These are phyloP conservation scores for Spodoptera litura DNA, from an alignment of 1,140 invertebrate species.

Conservation along the genomic window DNA sequence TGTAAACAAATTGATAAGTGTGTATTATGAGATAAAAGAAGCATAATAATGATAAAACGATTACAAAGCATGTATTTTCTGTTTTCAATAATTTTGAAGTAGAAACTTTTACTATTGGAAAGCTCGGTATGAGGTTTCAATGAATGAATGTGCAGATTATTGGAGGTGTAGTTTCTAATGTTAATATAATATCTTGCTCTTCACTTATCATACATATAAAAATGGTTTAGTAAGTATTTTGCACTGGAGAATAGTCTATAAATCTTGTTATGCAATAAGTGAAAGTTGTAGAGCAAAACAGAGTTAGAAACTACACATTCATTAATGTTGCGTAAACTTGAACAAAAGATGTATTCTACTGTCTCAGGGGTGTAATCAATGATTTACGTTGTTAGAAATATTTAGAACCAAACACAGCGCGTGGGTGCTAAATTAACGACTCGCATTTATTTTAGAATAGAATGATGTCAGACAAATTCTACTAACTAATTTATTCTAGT, in stretches of 20 bases:
- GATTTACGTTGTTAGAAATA: neutral
- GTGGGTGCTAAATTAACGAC: too few species aligned
- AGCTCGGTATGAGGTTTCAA: neutral
- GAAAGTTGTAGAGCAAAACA: slow-evolving; percentile 41
- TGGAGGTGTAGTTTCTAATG: slow-evolving; percentile 8
- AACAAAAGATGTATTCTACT: slow-evolving; percentile 36
- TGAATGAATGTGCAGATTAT: neutral
- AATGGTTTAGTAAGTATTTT: neutral
- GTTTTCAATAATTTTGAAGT: neutral
- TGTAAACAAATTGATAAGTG: too few species aligned
- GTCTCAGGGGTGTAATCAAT: neutral
- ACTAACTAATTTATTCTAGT: slow-evolving; percentile 26
- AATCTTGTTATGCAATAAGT: slow-evolving; percentile 39
- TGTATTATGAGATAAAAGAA: too few species aligned
- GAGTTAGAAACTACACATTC: slow-evolving; percentile 44
- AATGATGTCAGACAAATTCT: slow-evolving; percentile 21
- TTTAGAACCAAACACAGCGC: neutral
- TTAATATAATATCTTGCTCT: slow-evolving; percentile 4
- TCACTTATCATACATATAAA: neutral
- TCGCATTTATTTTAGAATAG: slow-evolving; percentile 7
- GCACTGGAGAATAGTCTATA: neutral
- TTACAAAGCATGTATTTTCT: neutral
- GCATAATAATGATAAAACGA: neutral
- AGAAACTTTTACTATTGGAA: slow-evolving; percentile 5
- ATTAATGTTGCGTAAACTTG: slow-evolving; percentile 36